These are phyloP conservation scores for Nomada goodeniana DNA, from an alignment of 2,888 invertebrate genomes.

Conservation along the genomic window DNA sequence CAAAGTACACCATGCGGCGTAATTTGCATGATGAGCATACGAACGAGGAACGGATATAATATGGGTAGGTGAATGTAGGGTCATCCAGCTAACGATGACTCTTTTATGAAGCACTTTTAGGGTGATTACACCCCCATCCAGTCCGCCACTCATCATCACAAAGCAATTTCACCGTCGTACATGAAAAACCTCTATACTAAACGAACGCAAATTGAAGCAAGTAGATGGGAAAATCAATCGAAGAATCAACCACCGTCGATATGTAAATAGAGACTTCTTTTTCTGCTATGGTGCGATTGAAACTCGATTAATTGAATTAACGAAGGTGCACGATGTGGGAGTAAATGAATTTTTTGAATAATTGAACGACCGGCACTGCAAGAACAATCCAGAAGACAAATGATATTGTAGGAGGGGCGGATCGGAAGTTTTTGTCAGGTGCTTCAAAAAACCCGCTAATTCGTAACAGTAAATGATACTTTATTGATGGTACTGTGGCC, in stretches of 20 bases:
- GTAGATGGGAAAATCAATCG: slow-evolving; percentile 12
- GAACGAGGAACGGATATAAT: slow-evolving; percentile 14
- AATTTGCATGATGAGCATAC: slow-evolving; percentile 21
- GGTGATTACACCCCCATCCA: slow-evolving; percentile 22
- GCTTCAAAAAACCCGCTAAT: no score
- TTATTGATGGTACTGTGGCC: no score
- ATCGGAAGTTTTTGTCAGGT: no score
- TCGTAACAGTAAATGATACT: no score
- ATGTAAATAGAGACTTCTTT: neutral
- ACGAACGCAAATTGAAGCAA: neutral
- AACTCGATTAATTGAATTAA: neutral
- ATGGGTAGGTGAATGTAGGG: slow-evolving; percentile 1
- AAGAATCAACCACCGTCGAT: slow-evolving; percentile 11
- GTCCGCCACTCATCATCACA: neutral
- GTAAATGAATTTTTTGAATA: no score
- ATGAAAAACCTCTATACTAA: neutral
- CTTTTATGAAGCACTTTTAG: slow-evolving; percentile 25
- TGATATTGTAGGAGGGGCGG: no score
- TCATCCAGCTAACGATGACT: slow-evolving; percentile 33
- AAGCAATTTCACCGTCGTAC: slow-evolving; percentile 14
- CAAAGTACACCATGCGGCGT: slow-evolving; percentile 2
- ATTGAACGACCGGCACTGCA: no score
- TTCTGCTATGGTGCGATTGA: neutral
- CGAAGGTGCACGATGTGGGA: neutral
- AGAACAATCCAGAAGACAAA: no score